phyloP scores from a whole-genome alignment of 2,797 vertebrate genomes.

The Danio tinwini region DNA sequence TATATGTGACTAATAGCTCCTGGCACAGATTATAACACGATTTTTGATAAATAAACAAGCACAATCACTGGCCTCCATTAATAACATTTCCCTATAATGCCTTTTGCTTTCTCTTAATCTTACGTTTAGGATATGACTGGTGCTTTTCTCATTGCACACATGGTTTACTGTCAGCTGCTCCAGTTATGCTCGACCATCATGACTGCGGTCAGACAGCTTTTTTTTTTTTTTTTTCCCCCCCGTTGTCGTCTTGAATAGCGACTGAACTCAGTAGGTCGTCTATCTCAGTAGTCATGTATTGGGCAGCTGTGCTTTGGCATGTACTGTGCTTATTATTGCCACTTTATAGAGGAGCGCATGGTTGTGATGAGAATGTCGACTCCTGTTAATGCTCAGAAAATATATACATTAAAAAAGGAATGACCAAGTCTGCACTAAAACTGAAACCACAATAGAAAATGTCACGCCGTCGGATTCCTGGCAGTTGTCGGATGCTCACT shows the following conservation, averaged over 20 bases:
- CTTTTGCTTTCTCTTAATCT: slow-evolving; percentile 17
- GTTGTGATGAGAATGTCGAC: slow-evolving; percentile 59
- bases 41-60: slow-evolving; percentile 25
- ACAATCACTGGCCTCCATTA: slow-evolving; percentile 29
- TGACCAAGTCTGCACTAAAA: slow-evolving; percentile 81
- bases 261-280: slow-evolving; percentile 61
- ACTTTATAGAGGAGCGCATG: slow-evolving; percentile 74
- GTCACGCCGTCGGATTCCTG: slow-evolving; percentile 45
- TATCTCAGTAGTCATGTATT: slow-evolving; percentile 64
- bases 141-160: slow-evolving; percentile 10
- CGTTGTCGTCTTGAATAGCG: slow-evolving; percentile 49
- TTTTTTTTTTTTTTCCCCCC: slow-evolving; percentile 12
- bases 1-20: slow-evolving; percentile 21
- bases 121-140: slow-evolving; percentile 29
- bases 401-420: slow-evolving; percentile 52
- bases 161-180: slow-evolving; percentile 26
- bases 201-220: slow-evolving; percentile 22
- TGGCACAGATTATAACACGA: slow-evolving; percentile 25
- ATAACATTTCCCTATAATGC: slow-evolving; percentile 30
- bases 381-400: slow-evolving; percentile 58
- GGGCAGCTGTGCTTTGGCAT: slow-evolving; percentile 70
- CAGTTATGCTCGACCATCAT: slow-evolving; percentile 13
- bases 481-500: slow-evolving; percentile 42
- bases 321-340: slow-evolving; percentile 64
- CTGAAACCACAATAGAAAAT: slow-evolving; percentile 61